Evolutionary conservation across 2,797 vertebrate species (phyloP).

Genomic region (Gorsachius magnificus): DNA sequence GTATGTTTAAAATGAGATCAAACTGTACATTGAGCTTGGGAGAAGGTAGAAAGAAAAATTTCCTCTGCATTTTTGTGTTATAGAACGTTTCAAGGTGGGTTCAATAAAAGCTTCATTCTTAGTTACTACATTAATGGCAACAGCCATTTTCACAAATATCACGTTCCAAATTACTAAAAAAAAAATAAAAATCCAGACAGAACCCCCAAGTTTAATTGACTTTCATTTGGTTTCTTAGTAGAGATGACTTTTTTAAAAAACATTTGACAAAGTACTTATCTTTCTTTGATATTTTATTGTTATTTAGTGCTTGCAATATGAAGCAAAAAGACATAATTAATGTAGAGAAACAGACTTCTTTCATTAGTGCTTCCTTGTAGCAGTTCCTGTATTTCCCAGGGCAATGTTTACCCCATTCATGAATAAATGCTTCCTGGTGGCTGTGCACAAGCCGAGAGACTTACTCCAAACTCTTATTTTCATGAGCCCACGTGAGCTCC

Average conservation of each 20-base stretch:
- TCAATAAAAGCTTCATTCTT: neutral
- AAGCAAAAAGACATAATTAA: neutral
- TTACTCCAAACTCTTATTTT: neutral
- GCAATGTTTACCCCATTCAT: neutral
- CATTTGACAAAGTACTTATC: neutral
- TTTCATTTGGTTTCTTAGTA: neutral
- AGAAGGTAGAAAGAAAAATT: neutral
- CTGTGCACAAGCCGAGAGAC: neutral
- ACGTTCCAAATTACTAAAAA: neutral
- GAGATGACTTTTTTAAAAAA: neutral
- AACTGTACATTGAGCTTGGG: neutral
- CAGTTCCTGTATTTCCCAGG: conserved; percentile 6
- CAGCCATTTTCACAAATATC: neutral
- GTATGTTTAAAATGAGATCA: neutral
- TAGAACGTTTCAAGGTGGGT: neutral
- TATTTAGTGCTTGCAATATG: neutral
- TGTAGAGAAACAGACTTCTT: neutral
- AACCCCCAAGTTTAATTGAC: neutral
- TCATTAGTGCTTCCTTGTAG: neutral
- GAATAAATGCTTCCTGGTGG: conserved; percentile 3
- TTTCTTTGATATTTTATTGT: neutral
- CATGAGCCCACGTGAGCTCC: neutral
- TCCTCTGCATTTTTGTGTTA: neutral
- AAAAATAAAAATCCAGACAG: neutral
- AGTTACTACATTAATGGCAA: neutral